phyloP scores from a whole-genome alignment of 2,113 vertebrate genomes.

The Seriola aureovittata region DNA sequence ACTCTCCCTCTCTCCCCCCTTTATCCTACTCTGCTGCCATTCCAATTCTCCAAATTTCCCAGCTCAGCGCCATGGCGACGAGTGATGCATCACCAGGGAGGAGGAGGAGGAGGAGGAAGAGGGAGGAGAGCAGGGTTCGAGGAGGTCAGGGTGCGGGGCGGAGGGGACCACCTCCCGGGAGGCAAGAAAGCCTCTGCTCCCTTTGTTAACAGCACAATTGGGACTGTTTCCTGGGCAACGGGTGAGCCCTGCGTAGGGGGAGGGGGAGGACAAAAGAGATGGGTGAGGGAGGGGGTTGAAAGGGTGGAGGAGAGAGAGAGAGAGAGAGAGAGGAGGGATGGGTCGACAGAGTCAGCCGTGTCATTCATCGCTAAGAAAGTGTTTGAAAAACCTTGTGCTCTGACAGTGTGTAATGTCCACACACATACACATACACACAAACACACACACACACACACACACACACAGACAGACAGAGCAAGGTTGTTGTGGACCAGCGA shows the following conservation, averaged over 20 bases:
- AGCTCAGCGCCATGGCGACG: slow-evolving; percentile 79
- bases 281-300: slow-evolving; percentile 28
- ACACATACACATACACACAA: slow-evolving; percentile 30
- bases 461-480: slow-evolving; percentile 26
- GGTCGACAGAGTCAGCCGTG: slow-evolving; percentile 64
- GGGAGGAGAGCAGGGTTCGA: slow-evolving; percentile 69
- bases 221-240: slow-evolving; percentile 85
- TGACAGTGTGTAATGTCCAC: slow-evolving; percentile 50
- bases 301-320: slow-evolving; percentile 40
- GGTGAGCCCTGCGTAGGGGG: slow-evolving; percentile 77
- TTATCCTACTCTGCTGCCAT: slow-evolving; percentile 50
- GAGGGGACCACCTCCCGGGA: slow-evolving; percentile 84
- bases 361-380: slow-evolving; percentile 64
- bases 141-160: slow-evolving; percentile 83
- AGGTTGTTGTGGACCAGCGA: slow-evolving; percentile 52
- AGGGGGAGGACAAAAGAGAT: slow-evolving; percentile 73
- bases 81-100: slow-evolving; percentile 74
- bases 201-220: slow-evolving; percentile 87
- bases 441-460: slow-evolving; percentile 30
- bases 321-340: slow-evolving; percentile 57
- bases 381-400: slow-evolving; percentile 56
- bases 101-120: slow-evolving; percentile 46
- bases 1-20: background rate
- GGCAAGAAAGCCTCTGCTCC: slow-evolving; percentile 79
- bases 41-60: slow-evolving; percentile 78